Percentiles rank a stretch among this genome's conserved stretches.
Conservation (phyloP, 2,888 invertebrate species). For the Mythimna lalbum region DNA sequence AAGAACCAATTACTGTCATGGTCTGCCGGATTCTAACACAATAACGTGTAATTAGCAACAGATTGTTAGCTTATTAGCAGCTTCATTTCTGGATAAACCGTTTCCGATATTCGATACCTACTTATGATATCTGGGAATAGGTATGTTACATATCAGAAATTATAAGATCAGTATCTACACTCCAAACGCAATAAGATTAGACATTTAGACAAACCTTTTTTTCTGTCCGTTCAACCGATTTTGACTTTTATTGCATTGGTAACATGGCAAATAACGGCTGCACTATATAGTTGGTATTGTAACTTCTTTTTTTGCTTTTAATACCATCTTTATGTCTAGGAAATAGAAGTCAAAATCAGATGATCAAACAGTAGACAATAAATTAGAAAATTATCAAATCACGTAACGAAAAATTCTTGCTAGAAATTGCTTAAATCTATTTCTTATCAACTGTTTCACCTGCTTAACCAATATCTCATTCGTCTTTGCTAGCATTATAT, state of each 20-base stretch:
- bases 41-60: constrained; percentile 50
- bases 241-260: too few species aligned
- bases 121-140: constrained; percentile 12
- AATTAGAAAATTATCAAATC: neutral
- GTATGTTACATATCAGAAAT: neutral
- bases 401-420: neutral
- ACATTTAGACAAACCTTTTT: too few species aligned
- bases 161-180: neutral
- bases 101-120: constrained; percentile 20
- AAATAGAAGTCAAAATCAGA: too few species aligned
- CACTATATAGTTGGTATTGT: too few species aligned
- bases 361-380: too few species aligned
- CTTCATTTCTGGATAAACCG: constrained; percentile 24
- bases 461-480: neutral
- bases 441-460: neutral
- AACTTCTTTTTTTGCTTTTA: too few species aligned
- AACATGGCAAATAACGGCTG: too few species aligned
- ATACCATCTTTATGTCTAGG: too few species aligned
- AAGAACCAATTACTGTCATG: constrained; percentile 39
- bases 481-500: neutral
- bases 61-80: constrained; percentile 39
- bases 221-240: too few species aligned
- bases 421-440: neutral
- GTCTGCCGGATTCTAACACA: constrained; percentile 22
- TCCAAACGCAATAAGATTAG: too few species aligned